Evolutionary conservation across 2,113 vertebrate species (phyloP).

Genomic region (Sminthopsis crassicaudata): DNA sequence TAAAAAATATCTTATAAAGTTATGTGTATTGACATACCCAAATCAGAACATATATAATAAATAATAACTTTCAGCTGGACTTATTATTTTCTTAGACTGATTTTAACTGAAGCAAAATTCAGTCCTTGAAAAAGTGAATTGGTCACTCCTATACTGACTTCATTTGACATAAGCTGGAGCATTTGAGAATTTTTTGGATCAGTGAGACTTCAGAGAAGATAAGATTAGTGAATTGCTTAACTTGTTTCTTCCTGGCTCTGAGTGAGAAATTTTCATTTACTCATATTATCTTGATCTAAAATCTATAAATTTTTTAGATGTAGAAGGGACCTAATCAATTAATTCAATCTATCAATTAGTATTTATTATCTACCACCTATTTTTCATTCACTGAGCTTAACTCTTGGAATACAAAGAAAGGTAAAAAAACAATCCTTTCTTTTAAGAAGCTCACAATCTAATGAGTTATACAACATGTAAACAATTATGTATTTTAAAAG

Average conservation of each 20-base stretch:
- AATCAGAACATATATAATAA: neutral
- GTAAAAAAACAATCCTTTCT: neutral
- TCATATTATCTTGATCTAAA: neutral
- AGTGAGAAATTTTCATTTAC: neutral
- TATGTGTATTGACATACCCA: neutral
- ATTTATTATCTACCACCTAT: neutral
- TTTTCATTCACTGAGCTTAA: neutral
- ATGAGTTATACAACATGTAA: neutral
- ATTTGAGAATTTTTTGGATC: neutral
- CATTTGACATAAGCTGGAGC: neutral
- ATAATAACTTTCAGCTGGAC: neutral
- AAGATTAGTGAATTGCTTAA: neutral
- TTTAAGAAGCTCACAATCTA: neutral
- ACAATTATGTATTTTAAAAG: neutral
- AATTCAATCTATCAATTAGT: constrained; percentile 16
- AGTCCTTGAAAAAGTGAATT: neutral
- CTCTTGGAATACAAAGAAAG: neutral
- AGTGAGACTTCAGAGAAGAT: neutral
- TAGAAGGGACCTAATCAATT: neutral
- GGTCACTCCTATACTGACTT: neutral
- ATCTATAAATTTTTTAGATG: neutral
- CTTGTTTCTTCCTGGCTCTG: neutral
- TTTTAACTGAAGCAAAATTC: neutral
- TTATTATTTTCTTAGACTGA: no score
- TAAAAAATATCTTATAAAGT: neutral